Evolutionary conservation across 1,140 invertebrate genomes (phyloP).

Genomic region (Pseudomyrmex gracilis): DNA sequence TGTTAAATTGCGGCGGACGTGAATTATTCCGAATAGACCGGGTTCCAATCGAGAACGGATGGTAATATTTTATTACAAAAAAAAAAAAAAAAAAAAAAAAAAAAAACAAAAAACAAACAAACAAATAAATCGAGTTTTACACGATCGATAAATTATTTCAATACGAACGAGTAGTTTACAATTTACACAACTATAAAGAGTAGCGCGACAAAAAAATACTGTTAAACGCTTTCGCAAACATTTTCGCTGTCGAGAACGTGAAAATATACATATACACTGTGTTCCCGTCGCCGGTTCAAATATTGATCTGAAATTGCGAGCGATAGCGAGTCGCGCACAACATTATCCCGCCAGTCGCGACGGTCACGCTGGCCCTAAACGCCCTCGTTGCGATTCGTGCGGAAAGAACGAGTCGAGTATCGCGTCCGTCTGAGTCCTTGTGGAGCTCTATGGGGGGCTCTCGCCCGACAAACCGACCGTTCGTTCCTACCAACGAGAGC

Average conservation of each 20-base stretch:
- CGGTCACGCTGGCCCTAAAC: constrained; percentile 22
- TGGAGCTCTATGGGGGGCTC: constrained; percentile 19
- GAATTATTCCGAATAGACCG: constrained; percentile 17
- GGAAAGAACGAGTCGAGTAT: constrained; percentile 57
- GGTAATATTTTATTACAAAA: constrained; percentile 10
- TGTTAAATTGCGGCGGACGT: constrained; percentile 30
- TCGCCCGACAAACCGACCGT: constrained; percentile 44
- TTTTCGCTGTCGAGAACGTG: neutral
- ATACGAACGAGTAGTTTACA: neutral
- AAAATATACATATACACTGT: neutral
- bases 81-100: too few species aligned
- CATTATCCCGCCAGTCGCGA: constrained; percentile 4
- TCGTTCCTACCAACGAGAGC: constrained; percentile 64
- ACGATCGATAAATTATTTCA: constrained; percentile 32
- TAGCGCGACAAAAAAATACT: neutral
- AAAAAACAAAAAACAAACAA: constrained; percentile 7
- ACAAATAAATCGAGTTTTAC: constrained; percentile 9
- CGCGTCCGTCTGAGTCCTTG: constrained; percentile 33
- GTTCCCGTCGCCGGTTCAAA: constrained; percentile 10
- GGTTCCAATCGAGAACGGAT: neutral
- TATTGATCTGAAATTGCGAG: constrained; percentile 54
- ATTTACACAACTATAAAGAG: neutral
- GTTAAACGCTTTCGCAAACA: constrained; percentile 26
- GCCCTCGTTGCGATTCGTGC: constrained; percentile 46
- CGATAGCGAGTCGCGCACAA: constrained; percentile 12